phyloP scores from a whole-genome alignment of 2,113 vertebrate species.

The Amblyopsis rosae region DNA sequence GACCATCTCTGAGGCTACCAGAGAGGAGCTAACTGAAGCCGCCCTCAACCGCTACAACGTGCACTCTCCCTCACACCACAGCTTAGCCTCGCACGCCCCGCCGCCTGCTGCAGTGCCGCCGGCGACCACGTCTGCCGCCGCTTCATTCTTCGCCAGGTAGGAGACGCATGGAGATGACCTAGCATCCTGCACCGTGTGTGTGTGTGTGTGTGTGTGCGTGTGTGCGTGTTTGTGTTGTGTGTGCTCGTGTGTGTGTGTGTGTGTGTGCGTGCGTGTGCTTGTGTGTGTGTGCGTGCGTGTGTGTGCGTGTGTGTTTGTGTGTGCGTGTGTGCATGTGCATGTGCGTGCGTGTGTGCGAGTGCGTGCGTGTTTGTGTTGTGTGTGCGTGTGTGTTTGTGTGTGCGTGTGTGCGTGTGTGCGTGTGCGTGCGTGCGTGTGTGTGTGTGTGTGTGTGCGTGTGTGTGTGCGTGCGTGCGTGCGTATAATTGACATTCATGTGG shows the following conservation, averaged over 20 bases:
- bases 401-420: too few relatives aligned
- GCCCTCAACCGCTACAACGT: constrained; percentile 87
- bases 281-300: not conserved
- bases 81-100: constrained; percentile 64
- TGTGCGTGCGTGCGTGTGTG: constrained; percentile 3
- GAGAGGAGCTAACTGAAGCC: constrained; percentile 86
- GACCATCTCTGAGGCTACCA: constrained; percentile 85
- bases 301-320: constrained; percentile 6
- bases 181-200: not conserved
- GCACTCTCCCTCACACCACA: constrained; percentile 82
- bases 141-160: constrained; percentile 98
- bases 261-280: not conserved
- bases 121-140: constrained; percentile 86
- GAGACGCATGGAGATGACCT: not conserved
- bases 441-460: not conserved
- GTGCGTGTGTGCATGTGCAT: not conserved
- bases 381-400: not conserved
- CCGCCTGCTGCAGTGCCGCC: constrained; percentile 77
- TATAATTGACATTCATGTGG: not conserved
- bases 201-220: not conserved
- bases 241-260: constrained; percentile 10
- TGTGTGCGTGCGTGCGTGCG: not conserved
- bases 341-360: not conserved
- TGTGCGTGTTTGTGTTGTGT: not conserved
- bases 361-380: not conserved